Base-by-base conservation (phyloP, 2,888 invertebrate genomes). In the Periphyllus acericola region DNA sequence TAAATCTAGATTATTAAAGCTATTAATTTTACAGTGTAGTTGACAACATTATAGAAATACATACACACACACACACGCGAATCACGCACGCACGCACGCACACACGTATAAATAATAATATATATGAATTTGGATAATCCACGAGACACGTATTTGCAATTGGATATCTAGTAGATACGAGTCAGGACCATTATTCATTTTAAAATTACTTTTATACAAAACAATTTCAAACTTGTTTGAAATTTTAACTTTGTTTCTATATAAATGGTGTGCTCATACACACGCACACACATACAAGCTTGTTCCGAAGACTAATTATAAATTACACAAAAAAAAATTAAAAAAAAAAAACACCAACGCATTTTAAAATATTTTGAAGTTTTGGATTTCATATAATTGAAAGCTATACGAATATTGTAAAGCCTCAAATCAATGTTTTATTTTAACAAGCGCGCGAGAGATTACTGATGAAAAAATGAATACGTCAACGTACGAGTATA, bases 1-100 rank as follows among this genome's bases (percentile, higher is more conserved):
- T 83, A 83, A 83, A 83, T 83, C 82, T 72, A 55, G 52, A 83
- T 72, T 83, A 72, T 72, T 55, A 83, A 83, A 55, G 52, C 82
- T 83, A 83, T 83, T 83, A 83, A 83, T 83, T 72, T 71, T 40
- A 71, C 71, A 8, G 46, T 32, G 82, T 46, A 46, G 71, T 71
- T 71, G 82, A 82, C 82, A 71, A 82, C 46, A 71, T 71, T 82
- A 25, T 40, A 79, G 36, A 66, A 78, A 55, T 80, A 80, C 11
- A 29, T 4, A 71, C 14, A 32, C n/a, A n/a, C 8, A 66, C 60
- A 60, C 25, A 25, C 60, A 3, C 40, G 9, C 40, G 9, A 9
- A 40, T 9, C 40, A n/a, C n/a, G n/a, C n/a, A n/a, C n/a, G n/a
- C 8, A 21, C 11, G 29, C 29, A 14, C 4, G 68, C 29, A 11